Evolutionary conservation across 1,140 invertebrate genomes (phyloP).

Genomic region (Rhynchophorus ferrugineus): DNA sequence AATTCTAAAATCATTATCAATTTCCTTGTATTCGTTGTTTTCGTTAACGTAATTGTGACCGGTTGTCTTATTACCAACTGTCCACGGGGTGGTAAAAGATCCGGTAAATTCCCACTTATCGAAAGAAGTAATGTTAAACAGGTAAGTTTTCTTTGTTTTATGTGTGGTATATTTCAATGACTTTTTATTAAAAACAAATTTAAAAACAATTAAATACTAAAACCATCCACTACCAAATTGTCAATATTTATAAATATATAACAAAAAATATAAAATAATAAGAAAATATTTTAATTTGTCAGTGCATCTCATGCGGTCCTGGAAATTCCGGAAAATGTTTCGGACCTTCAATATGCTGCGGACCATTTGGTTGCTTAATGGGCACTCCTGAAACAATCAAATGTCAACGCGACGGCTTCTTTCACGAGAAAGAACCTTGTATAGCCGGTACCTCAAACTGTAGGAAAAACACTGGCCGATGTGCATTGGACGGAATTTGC

Average conservation of each 20-base stretch:
- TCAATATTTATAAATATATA: too few species aligned
- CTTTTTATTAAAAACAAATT: not conserved
- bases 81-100: slow-evolving; percentile 47
- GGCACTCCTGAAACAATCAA: slow-evolving; percentile 44
- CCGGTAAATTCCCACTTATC: slow-evolving; percentile 34
- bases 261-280: too few species aligned
- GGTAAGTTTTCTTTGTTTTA: slow-evolving; percentile 27
- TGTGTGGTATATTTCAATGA: not conserved
- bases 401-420: slow-evolving; percentile 40
- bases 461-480: slow-evolving; percentile 45
- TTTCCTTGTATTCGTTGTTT: slow-evolving; percentile 16
- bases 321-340: slow-evolving; percentile 46
- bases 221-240: not conserved
- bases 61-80: slow-evolving; percentile 49
- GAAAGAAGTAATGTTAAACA: slow-evolving; percentile 35
- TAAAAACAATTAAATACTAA: not conserved
- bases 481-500: slow-evolving; percentile 46
- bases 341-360: slow-evolving; percentile 47
- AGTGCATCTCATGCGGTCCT: slow-evolving; percentile 46
- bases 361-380: slow-evolving; percentile 46
- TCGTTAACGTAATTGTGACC: slow-evolving; percentile 24
- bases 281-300: not conserved
- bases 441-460: slow-evolving; percentile 45
- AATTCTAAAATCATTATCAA: not conserved
- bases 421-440: slow-evolving; percentile 43